These are phyloP conservation scores for Dichetophora obliterata DNA, from an alignment of 2,888 invertebrate species.

Conservation along the genomic window DNA sequence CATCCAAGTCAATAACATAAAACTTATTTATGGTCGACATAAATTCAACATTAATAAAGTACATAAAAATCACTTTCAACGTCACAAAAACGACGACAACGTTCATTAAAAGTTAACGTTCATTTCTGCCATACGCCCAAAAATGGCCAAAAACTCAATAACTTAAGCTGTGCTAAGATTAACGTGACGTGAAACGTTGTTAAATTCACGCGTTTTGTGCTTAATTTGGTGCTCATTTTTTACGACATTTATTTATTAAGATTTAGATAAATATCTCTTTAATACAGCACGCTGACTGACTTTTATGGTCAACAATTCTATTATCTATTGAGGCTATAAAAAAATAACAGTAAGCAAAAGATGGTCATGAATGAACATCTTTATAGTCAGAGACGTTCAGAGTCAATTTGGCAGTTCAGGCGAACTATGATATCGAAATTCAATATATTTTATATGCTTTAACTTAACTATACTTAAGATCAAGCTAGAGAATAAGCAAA, in stretches of 20 bases:
- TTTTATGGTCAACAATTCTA: not conserved
- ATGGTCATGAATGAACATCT: not conserved
- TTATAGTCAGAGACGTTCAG: no score
- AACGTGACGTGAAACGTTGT: not conserved
- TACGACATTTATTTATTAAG: no score
- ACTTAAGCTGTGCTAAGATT: not conserved
- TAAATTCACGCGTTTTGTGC: not conserved
- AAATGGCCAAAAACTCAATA: not conserved
- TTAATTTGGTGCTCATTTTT: no score
- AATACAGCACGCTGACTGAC: not conserved
- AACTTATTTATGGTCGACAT: constrained; percentile 18
- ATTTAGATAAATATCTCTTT: not conserved
- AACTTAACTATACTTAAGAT: no score
- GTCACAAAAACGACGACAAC: not conserved
- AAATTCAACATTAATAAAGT: constrained; percentile 11
- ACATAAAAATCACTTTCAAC: constrained; percentile 3
- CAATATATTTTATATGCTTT: no score
- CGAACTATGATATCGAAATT: no score
- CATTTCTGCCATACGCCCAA: not conserved
- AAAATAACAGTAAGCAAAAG: not conserved
- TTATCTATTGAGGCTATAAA: not conserved
- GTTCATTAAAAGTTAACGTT: not conserved
- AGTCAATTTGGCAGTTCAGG: no score
- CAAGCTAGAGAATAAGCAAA: no score
- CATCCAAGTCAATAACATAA: constrained; percentile 1